Evolutionary conservation across 2,797 vertebrate genomes (phyloP).

Genomic region (Astyanax mexicanus): DNA sequence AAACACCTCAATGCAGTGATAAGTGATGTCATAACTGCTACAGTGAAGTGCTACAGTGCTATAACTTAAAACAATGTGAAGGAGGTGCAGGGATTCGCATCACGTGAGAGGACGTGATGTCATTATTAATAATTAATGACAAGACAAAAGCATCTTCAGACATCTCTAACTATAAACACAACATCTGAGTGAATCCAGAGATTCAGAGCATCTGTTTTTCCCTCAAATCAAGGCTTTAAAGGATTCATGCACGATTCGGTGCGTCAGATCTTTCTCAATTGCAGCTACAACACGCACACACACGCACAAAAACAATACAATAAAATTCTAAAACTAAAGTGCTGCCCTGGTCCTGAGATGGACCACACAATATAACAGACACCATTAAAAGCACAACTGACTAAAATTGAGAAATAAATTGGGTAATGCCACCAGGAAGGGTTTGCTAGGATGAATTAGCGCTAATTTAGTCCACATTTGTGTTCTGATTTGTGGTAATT

Average conservation of each 20-base stretch:
- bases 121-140: constrained; percentile 52
- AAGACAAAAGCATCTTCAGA: constrained; percentile 24
- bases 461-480: constrained; percentile 5
- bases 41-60: background rate
- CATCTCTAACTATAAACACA: background rate
- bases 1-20: constrained; percentile 52
- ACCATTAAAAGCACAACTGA: background rate
- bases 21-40: constrained; percentile 34
- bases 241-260: constrained; percentile 33
- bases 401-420: constrained; percentile 1
- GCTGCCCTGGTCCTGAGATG: constrained; percentile 27
- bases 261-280: constrained; percentile 12
- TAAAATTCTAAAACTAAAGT: constrained; percentile 33
- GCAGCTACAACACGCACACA: constrained; percentile 40
- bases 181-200: constrained; percentile 50
- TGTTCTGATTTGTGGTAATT: background rate
- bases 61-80: constrained; percentile 42
- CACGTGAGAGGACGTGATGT: constrained; percentile 32
- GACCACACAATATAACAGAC: constrained; percentile 21
- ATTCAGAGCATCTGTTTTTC: constrained; percentile 5
- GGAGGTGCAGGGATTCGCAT: constrained; percentile 25
- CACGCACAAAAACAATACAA: constrained; percentile 20
- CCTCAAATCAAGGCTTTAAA: background rate
- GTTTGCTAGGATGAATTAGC: background rate
- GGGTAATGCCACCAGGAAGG: background rate